Percentiles rank a stretch among this genome's conserved stretches.
Conservation (phyloP, 1,140 invertebrate genomes). For the Drosophila kohkoa region DNA sequence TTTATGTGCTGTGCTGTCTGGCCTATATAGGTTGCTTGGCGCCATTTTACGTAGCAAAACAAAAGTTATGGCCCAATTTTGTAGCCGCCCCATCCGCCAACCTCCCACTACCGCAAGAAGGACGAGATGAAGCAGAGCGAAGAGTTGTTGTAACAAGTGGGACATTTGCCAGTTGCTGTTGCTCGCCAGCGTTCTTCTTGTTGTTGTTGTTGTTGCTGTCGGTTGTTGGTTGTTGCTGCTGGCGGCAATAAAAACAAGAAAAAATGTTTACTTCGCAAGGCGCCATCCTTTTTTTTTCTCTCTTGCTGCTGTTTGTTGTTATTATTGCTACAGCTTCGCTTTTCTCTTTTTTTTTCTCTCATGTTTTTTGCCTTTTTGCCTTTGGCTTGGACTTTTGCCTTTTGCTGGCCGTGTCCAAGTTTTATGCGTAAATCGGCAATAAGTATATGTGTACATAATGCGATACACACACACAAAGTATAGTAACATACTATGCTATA, state of each 20-base stretch:
- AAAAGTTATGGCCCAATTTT: slow-evolving; percentile 82
- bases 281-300: slow-evolving; percentile 66
- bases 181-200: slow-evolving; percentile 22
- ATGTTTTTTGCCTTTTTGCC: slow-evolving; percentile 33
- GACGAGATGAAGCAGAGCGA: background rate
- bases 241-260: slow-evolving; percentile 78
- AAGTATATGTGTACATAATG: slow-evolving; percentile 81
- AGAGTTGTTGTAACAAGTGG: slow-evolving; percentile 73
- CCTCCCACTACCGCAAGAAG: slow-evolving; percentile 12
- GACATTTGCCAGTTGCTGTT: slow-evolving; percentile 73
- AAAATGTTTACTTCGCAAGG: slow-evolving; percentile 70
- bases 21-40: slow-evolving; percentile 82
- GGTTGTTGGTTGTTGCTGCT: slow-evolving; percentile 59
- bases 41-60: slow-evolving; percentile 82
- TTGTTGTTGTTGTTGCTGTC: slow-evolving; percentile 35
- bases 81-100: slow-evolving; percentile 33
- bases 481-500: background rate
- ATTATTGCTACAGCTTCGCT: slow-evolving; percentile 12
- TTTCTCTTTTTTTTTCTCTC: background rate
- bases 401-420: slow-evolving; percentile 39
- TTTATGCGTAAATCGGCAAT: slow-evolving; percentile 72
- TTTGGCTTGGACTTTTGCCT: slow-evolving; percentile 42
- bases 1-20: slow-evolving; percentile 60
- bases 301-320: slow-evolving; percentile 4
- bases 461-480: slow-evolving; percentile 59